Base-by-base conservation (phyloP, 2,797 vertebrate species). In the Potorous gilbertii region DNA sequence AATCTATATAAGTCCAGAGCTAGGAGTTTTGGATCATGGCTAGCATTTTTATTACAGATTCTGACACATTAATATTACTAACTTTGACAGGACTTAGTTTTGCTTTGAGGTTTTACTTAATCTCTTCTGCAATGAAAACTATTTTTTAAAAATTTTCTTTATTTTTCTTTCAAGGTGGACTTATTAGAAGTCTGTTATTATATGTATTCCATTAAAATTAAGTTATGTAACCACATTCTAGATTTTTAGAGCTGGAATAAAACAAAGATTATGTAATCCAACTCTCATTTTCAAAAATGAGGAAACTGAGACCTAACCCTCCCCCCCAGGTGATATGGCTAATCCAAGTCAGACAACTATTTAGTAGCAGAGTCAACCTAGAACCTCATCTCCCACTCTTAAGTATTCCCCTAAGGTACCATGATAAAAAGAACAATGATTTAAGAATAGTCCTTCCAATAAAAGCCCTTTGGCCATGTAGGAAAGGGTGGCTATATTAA, bases 151-250 rank as follows among this genome's bases (percentile, higher is more conserved):
- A 59, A 3, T 94, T 98, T 92, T 98, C 99, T 40, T 90, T 98
- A 98, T 24, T 99, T 99, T 98, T 99, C 98, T 92, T 99, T 98
- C 91, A 98, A 97, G 91, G 98, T 99, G 89, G 98, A 99, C 55
- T 98, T 99, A 40, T 94, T 94, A 97, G 98, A 99, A 87, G 99
- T 99, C 91, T 95, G 95, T 97, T 54, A 97, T 16, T 93, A 29
- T 93, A 28, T 95, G 59, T 62, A 3, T 62, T 91, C n/a, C 95
- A 90, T 94, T 28, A 59, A 81, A 93, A 89, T 92, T 90, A 94
- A 57, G 1, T 81, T 46, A 81, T 46, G 40, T 46, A 93, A 91
- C 55, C 40, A 92, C 94, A 93, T 57, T n/a, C 95, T 56, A 50
- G 95, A 74, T 34, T 16, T 57, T 9, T 92, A 92, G 54, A 94